Base-by-base conservation (phyloP, 2,888 invertebrate species). In the Drosophila testacea region DNA sequence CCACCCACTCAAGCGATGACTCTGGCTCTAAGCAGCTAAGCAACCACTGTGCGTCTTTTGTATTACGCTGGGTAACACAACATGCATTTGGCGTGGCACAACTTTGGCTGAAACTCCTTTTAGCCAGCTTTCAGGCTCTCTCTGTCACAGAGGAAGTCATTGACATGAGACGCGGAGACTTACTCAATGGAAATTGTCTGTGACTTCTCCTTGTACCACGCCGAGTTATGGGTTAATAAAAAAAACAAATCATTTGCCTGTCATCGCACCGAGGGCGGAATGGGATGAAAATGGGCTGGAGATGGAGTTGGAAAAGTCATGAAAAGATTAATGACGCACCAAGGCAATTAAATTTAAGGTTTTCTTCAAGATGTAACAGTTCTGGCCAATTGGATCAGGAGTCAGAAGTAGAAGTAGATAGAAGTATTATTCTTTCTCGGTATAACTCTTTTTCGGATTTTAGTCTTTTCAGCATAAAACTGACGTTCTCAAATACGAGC, bases 11-110 rank as follows among this genome's bases (percentile, higher is more conserved):
- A 65, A 51, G 6, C 51, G 28, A 9, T 52, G 48, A 50, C 48
- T 47, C 28, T 30, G 54, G 30, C 9, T 61, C 55, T 41, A 10
- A 28, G 46, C n/a, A 30, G 10, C 22, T 6, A 7, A 13, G 34
- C 4, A 34, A 34, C 34, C 22, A 34, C 47, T 30, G 47, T 9
- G 13, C 46, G 30, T 42, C 44, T 46, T n/a, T 16, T 13, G 44
- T 30, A 36, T 48, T 65, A 22, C 57, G 6, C 28, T 57, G 13
- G 13, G 42, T 36, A 28, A n/a, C 28, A 30, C 47, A 38, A 73
- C 75, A 73, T 50, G 60, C 22, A 52, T 67, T 69, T 74, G 55
- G 74, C 69, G 66, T 65, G 74, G 73, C 32, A 55, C 39, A 69
- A 60, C 74, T 69, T 63, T 60, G 73, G 32, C 50, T 62, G 55